Conservation (phyloP, 2,888 invertebrate species). For the Cryptus armator region DNA sequence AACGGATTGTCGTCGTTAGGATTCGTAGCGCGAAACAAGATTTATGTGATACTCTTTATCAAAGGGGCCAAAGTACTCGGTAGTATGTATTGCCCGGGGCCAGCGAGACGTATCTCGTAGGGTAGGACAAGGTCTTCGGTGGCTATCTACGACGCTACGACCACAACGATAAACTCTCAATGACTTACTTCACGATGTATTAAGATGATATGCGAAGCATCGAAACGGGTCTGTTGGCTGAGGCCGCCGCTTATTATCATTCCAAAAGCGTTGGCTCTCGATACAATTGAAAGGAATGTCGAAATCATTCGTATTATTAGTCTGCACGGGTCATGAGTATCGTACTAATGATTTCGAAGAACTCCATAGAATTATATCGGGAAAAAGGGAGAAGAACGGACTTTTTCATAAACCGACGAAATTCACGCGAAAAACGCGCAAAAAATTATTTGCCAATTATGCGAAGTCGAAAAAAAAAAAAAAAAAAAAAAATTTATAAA, state of each 20-base stretch:
- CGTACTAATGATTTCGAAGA: too few species aligned
- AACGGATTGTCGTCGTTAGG: not conserved
- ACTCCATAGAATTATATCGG: too few species aligned
- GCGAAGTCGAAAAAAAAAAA: too few species aligned
- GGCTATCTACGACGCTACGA: not conserved
- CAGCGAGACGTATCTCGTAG: not conserved
- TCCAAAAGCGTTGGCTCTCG: not conserved
- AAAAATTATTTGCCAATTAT: too few species aligned
- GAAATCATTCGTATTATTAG: not conserved
- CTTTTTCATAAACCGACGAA: too few species aligned
- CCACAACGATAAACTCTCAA: constrained; percentile 1
- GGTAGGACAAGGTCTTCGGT: constrained; percentile 18
- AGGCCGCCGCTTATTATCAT: not conserved
- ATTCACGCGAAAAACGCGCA: too few species aligned
- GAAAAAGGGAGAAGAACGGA: too few species aligned
- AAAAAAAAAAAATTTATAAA: too few species aligned
- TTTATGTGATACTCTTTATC: constrained; percentile 14
- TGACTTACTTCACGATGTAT: not conserved
- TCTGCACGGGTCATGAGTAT: too few species aligned
- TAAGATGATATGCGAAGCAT: not conserved
- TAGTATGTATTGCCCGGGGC: not conserved
- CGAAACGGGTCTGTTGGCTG: not conserved
- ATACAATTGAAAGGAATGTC: not conserved
- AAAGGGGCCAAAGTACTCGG: constrained; percentile 11
- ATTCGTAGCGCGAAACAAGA: constrained; percentile 3